Conservation (phyloP, 2,797 vertebrate species). For the Smutsia temminckii region DNA sequence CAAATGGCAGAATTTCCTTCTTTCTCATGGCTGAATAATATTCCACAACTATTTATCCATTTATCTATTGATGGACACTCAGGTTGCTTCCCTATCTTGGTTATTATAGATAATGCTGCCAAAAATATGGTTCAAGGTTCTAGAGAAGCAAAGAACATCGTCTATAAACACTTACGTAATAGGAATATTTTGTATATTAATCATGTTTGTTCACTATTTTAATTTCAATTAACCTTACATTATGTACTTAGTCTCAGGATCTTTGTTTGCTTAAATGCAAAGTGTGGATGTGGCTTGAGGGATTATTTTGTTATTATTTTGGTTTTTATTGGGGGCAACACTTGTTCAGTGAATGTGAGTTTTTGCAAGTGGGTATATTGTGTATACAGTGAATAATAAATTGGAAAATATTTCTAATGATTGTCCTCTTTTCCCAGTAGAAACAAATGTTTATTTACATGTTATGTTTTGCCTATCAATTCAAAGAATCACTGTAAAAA, state of each 20-base stretch:
- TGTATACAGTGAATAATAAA: slow-evolving; percentile 84
- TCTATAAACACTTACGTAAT: slow-evolving; percentile 86
- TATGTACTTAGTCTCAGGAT: slow-evolving; percentile 87
- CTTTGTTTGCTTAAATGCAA: slow-evolving; percentile 82
- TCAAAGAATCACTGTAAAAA: slow-evolving; percentile 64
- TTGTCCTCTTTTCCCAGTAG: slow-evolving; percentile 79
- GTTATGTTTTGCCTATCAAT: slow-evolving; percentile 82
- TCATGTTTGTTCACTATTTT: slow-evolving; percentile 87
- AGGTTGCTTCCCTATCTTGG: background rate
- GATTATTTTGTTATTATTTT: slow-evolving; percentile 2
- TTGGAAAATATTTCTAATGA: slow-evolving; percentile 86
- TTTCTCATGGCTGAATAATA: background rate
- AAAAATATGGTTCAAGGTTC: slow-evolving; percentile 84
- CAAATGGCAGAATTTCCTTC: background rate
- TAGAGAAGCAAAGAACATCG: slow-evolving; percentile 84
- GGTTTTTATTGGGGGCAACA: background rate
- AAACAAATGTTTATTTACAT: slow-evolving; percentile 76
- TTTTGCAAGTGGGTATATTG: slow-evolving; percentile 78
- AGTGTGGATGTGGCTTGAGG: slow-evolving; percentile 80
- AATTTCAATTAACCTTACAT: slow-evolving; percentile 87
- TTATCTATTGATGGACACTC: background rate
- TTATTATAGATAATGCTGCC: background rate
- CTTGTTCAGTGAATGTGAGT: slow-evolving; percentile 4
- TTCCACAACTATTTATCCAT: background rate
- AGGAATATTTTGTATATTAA: slow-evolving; percentile 90